Evolutionary conservation across 2,888 invertebrate genomes (phyloP).

Genomic region (Tricholauxania praeusta): DNA sequence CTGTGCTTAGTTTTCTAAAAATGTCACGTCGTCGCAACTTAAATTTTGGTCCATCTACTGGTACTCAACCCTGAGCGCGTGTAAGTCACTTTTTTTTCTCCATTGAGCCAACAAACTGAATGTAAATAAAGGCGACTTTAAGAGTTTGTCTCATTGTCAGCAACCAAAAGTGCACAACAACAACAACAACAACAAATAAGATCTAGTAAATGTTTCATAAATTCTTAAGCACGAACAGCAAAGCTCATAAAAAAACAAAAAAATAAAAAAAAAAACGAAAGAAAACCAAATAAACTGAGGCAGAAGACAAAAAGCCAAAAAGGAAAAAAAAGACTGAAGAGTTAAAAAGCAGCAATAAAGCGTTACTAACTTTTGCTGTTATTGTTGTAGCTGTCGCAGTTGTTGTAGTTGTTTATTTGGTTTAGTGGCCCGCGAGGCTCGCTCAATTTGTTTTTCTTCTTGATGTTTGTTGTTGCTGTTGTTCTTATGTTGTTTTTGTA

Average conservation of each 20-base stretch:
- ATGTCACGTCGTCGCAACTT: no score
- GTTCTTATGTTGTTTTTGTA: background rate
- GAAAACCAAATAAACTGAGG: background rate
- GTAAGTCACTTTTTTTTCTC: no score
- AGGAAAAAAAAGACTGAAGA: no score
- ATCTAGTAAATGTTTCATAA: conserved; percentile 28
- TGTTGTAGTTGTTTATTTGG: conserved; percentile 23
- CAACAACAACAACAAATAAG: conserved; percentile 17
- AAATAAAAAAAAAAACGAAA: conserved; percentile 12
- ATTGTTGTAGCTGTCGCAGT: background rate
- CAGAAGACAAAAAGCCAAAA: no score
- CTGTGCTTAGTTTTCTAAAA: no score
- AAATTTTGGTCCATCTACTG: no score
- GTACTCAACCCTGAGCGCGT: no score
- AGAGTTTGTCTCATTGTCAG: background rate
- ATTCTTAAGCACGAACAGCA: conserved; percentile 27
- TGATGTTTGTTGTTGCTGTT: background rate
- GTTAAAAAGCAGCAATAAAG: no score
- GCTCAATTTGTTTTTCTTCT: conserved; percentile 21
- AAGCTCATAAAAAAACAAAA: background rate
- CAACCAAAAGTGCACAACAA: background rate
- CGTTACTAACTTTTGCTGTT: background rate
- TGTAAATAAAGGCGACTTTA: no score
- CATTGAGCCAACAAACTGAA: no score
- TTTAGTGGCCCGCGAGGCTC: conserved; percentile 23